Conservation (phyloP, 2,797 vertebrate genomes). For the Cirrhinus molitorella region DNA sequence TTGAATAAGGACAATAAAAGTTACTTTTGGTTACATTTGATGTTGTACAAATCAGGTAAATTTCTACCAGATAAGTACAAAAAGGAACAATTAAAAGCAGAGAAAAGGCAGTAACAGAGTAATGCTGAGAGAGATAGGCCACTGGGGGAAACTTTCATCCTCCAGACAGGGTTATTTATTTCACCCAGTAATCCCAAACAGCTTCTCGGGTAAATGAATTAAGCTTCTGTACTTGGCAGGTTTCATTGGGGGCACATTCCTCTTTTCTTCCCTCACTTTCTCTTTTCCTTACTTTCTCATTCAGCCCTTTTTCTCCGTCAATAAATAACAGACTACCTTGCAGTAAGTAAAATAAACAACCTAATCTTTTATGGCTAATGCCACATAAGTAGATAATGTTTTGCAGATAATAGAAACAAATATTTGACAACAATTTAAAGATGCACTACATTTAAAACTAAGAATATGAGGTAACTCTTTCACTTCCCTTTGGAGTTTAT, state of each 20-base stretch:
- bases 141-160: conserved; percentile 21
- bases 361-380: background rate
- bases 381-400: background rate
- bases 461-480: too few species aligned
- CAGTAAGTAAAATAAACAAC: background rate
- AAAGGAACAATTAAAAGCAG: background rate
- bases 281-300: background rate
- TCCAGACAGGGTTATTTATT: conserved; percentile 50
- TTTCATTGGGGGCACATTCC: background rate
- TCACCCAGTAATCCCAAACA: conserved; percentile 64
- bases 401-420: background rate
- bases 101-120: background rate
- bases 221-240: conserved; percentile 51
- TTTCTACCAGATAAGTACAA: background rate
- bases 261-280: background rate
- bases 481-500: background rate
- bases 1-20: background rate
- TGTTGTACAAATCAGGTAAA: background rate
- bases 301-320: too few species aligned
- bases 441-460: background rate
- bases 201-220: conserved; percentile 57
- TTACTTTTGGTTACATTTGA: background rate
- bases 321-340: background rate
- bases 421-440: background rate
- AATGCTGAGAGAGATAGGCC: background rate